A percentile compares a stretch with the other conserved stretches of the same genome.
Evolutionary conservation across 2,113 vertebrate species (phyloP).

Genomic region (Mus spicilegus): DNA sequence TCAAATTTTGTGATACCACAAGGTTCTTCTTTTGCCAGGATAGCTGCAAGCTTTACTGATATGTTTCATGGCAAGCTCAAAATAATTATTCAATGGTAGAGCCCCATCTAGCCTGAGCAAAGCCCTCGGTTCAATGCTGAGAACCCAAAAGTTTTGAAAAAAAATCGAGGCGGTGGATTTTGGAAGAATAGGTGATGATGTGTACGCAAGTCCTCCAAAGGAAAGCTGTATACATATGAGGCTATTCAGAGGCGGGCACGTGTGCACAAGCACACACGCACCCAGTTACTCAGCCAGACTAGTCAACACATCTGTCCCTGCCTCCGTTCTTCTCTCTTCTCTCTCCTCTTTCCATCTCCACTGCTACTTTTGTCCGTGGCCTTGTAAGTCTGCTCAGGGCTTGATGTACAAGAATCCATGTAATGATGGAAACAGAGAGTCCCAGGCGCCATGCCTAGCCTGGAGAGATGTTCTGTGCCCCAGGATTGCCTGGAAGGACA

Average conservation of each 20-base stretch:
- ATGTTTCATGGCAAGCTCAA: background rate
- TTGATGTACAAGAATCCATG: background rate
- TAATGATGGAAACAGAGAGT: too few relatives aligned
- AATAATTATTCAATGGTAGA: background rate
- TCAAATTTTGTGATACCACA: background rate
- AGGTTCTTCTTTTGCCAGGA: background rate
- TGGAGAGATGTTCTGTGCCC: background rate
- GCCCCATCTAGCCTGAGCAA: background rate
- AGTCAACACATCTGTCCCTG: too few relatives aligned
- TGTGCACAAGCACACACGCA: background rate
- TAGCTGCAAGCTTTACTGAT: background rate
- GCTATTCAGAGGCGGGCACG: background rate
- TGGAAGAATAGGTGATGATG: background rate
- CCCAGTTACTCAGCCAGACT: background rate
- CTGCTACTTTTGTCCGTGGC: background rate
- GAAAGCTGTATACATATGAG: background rate
- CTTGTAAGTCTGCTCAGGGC: too few relatives aligned
- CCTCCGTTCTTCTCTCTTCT: background rate
- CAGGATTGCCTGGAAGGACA: background rate
- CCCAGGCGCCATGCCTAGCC: accelerated
- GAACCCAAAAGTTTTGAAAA: background rate
- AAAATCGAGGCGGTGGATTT: background rate
- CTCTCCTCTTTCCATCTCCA: background rate
- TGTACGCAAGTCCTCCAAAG: background rate
- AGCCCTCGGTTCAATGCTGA: background rate